These are phyloP conservation scores for Euphydryas editha DNA, from an alignment of 2,888 invertebrate genomes.

Conservation along the genomic window DNA sequence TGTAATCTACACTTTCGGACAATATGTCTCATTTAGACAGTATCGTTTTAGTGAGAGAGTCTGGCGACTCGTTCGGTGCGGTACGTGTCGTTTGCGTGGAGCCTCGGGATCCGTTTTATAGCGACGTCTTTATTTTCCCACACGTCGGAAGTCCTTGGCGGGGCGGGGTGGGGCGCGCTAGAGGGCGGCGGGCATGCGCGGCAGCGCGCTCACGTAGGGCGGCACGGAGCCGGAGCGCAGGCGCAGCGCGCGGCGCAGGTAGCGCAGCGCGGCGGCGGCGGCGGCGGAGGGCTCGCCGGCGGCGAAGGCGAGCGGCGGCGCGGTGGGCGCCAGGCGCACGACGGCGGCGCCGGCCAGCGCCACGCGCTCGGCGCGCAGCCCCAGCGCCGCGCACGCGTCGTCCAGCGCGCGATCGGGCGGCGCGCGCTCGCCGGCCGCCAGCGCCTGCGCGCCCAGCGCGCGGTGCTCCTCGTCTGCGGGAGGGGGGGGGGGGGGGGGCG, in stretches of 20 bases:
- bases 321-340: slow-evolving; percentile 49
- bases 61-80: too few species aligned
- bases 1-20: too few species aligned
- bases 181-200: not conserved
- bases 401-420: slow-evolving; percentile 42
- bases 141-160: too few species aligned
- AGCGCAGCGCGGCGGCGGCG: slow-evolving; percentile 51
- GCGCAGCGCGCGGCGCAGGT: slow-evolving; percentile 52
- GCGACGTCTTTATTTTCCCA: too few species aligned
- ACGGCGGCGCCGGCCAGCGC: slow-evolving; percentile 36
- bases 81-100: too few species aligned
- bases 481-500: not conserved
- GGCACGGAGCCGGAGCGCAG: slow-evolving; percentile 19
- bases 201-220: not conserved
- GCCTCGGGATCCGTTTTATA: too few species aligned
- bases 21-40: too few species aligned
- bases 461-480: slow-evolving; percentile 44
- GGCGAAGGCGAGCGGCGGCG: slow-evolving; percentile 54
- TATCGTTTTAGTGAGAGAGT: too few species aligned
- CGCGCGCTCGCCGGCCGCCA: slow-evolving; percentile 4
- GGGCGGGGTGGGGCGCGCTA: too few species aligned
- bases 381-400: slow-evolving; percentile 47
- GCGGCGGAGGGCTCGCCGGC: slow-evolving; percentile 44
- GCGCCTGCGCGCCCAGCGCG: slow-evolving; percentile 37
- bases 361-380: slow-evolving; percentile 41